phyloP scores from a whole-genome alignment of 2,797 vertebrate species.

The Myiotriccus ornatus region DNA sequence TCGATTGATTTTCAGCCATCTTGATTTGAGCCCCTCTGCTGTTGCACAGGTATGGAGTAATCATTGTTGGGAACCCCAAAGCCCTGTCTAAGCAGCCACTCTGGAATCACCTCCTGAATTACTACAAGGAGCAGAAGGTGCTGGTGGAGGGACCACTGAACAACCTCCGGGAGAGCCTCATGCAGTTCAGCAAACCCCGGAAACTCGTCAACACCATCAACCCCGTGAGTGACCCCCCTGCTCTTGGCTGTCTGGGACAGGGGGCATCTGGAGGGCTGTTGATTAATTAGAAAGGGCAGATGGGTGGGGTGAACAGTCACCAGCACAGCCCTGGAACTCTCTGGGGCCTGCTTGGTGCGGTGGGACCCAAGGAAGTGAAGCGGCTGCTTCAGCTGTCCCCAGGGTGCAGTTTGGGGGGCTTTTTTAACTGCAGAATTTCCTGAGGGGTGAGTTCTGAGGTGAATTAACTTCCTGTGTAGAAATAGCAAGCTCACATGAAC shows the following conservation, averaged over 20 bases:
- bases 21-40: not conserved
- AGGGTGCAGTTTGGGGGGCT: not conserved
- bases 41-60: conserved; percentile 88
- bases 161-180: conserved; percentile 96
- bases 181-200: conserved; percentile 99
- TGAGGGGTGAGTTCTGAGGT: not conserved
- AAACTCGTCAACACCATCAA: conserved; percentile 99
- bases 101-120: conserved; percentile 98
- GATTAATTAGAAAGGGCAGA: not conserved
- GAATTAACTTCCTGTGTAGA: not conserved
- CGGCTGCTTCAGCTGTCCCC: not conserved
- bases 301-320: not conserved
- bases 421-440: not conserved
- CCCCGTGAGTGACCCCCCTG: conserved; percentile 81
- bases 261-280: no score
- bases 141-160: conserved; percentile 97
- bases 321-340: not conserved
- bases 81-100: conserved; percentile 96
- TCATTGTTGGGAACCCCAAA: conserved; percentile 98
- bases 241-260: not conserved
- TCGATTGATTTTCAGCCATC: not conserved
- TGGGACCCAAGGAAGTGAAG: not conserved
- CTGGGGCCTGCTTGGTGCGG: not conserved
- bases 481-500: not conserved
- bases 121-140: conserved; percentile 99